Base-by-base conservation (phyloP, 1,140 invertebrate species). In the Leptinotarsa texana region DNA sequence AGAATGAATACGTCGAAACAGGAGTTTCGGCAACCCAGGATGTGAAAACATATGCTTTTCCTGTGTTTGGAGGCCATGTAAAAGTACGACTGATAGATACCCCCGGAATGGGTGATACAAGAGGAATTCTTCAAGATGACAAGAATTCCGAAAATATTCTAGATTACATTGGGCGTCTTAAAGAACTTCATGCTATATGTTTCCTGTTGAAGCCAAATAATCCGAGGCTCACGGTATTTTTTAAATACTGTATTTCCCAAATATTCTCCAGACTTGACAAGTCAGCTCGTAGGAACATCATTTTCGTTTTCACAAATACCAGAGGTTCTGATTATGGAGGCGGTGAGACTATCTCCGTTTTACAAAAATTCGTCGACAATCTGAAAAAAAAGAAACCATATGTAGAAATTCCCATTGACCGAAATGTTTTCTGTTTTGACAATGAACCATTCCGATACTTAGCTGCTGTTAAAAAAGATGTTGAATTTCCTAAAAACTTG, bases 11-110 rank as follows among this genome's bases (percentile, higher is more conserved):
- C n/a, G 70, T 77, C 33, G 57, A 62, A 6, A 42, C 75, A 13
- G 83, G 83, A 0, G 78, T 72, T 24, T 83, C 83, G 5, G 79
- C 79, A 13, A 84, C 83, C 4, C 83, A 83, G 78, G 78, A 76
- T 21, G 75, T 79, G 2, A 81, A 79, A 77, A 80, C 82, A 13
- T 84, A 83, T 70, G 78, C 77, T 21, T 83, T 83, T 66, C 78
- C 78, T 17, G 78, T 80, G 15, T 68, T 73, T 13, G 67, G 69
- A 49, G 75, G 75, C 4, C 67, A 80, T 57, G 17, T 71, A 21
- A 67, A 74, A 57, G 63, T 83, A 13, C 77, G 80, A 15, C 63
- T 83, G 15, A 82, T 83, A 51, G 82, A 83, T 72, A 82, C 80
- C 8, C 82, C 82, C 1, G 82, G 82, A 73, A 80, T 80, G 73